A percentile compares a stretch with the other conserved stretches of the same genome.
Conservation (phyloP, 2,113 vertebrate genomes). For the Coreoperca whiteheadi region DNA sequence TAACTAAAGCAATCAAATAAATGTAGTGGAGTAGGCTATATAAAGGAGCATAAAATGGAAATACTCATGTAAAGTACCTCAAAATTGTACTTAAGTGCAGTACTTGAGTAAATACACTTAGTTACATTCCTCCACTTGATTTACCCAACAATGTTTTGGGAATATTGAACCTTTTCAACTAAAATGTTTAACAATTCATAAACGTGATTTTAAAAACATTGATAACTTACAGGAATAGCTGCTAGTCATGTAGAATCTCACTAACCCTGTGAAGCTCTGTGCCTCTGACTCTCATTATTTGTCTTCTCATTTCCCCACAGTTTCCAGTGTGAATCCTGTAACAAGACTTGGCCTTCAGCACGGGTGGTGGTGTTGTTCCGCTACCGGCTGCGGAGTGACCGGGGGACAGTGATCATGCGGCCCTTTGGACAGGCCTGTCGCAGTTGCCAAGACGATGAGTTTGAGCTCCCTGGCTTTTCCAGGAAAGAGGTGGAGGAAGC, state of each 20-base stretch:
- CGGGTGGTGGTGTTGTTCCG: conserved; percentile 65
- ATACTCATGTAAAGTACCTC: neutral
- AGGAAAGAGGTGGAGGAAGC: neutral
- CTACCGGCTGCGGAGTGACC: conserved; percentile 60
- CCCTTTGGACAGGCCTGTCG: conserved; percentile 73
- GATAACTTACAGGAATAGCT: neutral
- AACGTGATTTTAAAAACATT: neutral
- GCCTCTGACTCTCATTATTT: neutral
- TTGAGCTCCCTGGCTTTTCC: conserved; percentile 55
- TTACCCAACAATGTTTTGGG: neutral
- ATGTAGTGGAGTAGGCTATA: neutral
- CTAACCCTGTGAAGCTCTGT: neutral
- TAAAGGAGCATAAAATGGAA: neutral
- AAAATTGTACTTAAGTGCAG: neutral
- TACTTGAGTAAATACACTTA: neutral
- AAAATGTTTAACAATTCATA: neutral
- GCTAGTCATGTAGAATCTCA: neutral
- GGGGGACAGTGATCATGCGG: conserved; percentile 71
- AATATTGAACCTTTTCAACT: neutral
- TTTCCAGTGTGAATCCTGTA: conserved; percentile 64
- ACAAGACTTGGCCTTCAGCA: conserved; percentile 65
- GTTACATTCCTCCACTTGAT: neutral
- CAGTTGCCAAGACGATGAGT: conserved; percentile 23
- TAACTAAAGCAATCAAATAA: neutral
- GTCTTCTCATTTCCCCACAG: conserved; percentile 36